phyloP scores from a whole-genome alignment of 1,140 invertebrate genomes.

The Drosophila asahinai region DNA sequence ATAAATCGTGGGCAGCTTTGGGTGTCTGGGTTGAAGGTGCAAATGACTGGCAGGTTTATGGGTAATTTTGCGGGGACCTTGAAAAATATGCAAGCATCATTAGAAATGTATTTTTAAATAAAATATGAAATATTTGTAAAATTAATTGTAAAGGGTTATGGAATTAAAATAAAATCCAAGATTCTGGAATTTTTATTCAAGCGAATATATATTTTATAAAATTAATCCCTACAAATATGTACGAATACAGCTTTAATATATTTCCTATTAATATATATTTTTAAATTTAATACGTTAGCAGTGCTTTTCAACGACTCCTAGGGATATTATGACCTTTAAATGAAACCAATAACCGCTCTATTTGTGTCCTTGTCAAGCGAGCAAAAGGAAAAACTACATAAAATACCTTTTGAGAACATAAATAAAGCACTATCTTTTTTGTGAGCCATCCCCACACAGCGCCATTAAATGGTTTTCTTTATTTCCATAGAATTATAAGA shows the following conservation, averaged over 20 bases:
- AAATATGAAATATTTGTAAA: neutral
- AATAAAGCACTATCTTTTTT: neutral
- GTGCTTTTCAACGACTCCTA: too few relatives aligned
- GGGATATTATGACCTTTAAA: too few relatives aligned
- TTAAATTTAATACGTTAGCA: too few relatives aligned
- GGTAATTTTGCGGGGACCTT: neutral
- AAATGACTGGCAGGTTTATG: neutral
- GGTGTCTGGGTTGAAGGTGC: neutral
- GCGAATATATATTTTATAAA: too few relatives aligned
- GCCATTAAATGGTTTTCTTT: slow-evolving; percentile 37
- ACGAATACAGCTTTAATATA: too few relatives aligned
- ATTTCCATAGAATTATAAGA: slow-evolving; percentile 25
- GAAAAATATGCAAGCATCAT: neutral
- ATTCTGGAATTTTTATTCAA: neutral
- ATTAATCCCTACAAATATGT: too few relatives aligned
- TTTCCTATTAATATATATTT: too few relatives aligned
- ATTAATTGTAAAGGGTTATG: neutral
- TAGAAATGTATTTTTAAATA: neutral
- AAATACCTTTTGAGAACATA: neutral
- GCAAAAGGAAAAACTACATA: neutral
- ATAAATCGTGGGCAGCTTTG: slow-evolving; percentile 11
- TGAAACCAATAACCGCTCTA: neutral
- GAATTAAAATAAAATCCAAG: too few relatives aligned
- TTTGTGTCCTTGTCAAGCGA: neutral
- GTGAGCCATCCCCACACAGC: neutral